A percentile compares a stretch with the other conserved stretches of the same genome.
Conservation (phyloP, 1,140 invertebrate genomes). For the Copidosoma floridanum region DNA sequence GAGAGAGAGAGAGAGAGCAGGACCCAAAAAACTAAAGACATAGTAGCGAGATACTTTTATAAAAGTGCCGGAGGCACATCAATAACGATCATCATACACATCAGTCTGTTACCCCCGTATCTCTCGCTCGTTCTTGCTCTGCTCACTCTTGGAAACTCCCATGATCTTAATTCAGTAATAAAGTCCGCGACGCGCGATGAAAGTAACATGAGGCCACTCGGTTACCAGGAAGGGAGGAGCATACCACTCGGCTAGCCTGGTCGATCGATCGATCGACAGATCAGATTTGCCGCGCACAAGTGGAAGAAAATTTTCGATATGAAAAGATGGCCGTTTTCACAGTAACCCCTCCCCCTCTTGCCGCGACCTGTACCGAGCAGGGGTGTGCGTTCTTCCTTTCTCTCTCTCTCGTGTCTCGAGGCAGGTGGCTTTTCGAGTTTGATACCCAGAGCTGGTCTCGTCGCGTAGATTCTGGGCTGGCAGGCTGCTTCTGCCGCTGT, state of each 20-base stretch:
- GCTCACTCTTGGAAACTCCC: background rate
- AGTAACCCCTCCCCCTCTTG: background rate
- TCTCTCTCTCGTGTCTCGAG: background rate
- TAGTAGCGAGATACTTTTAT: too few species aligned
- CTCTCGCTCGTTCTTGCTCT: background rate
- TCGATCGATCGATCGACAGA: conserved; percentile 6
- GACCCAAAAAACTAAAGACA: background rate
- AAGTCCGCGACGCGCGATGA: conserved; percentile 11
- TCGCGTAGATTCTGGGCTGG: too few species aligned
- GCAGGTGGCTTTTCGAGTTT: too few species aligned
- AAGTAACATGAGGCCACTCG: conserved; percentile 10
- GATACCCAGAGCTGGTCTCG: too few species aligned
- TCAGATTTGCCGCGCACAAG: conserved; percentile 20
- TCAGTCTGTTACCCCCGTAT: background rate
- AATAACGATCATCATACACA: conserved; percentile 9
- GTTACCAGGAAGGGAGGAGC: too few species aligned
- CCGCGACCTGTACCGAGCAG: too few species aligned
- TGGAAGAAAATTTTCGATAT: conserved; percentile 11
- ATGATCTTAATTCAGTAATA: conserved; percentile 20
- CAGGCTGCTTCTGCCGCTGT: conserved; percentile 28
- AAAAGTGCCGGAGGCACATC: background rate
- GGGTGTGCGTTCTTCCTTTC: background rate
- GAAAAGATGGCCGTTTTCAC: conserved; percentile 7
- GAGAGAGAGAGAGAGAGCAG: background rate
- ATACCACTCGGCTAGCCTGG: background rate